Base-by-base conservation (phyloP, 2,113 vertebrate species). In the Hyperopisus bebe region DNA sequence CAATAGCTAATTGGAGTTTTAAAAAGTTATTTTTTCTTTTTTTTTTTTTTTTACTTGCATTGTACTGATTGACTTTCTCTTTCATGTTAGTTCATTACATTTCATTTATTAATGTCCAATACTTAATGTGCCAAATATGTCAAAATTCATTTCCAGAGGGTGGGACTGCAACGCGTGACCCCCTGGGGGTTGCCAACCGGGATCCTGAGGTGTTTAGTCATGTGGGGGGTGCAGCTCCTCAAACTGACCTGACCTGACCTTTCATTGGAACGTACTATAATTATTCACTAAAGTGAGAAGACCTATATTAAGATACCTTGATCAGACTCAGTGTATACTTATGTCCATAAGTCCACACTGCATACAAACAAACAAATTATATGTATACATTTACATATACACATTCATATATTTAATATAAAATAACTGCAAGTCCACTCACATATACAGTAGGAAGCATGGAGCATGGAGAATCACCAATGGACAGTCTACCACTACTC, bases 21-120 rank as follows among this genome's bases (percentile, higher is more conserved):
- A 94, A 93, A 94, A 93, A 93, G 91, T 91, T 93, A 91, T 90
- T 92, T 94, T 94, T 91, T 94, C 94, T 95, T n/a, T n/a, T n/a
- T n/a, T n/a, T n/a, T n/a, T 95, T 95, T 94, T 94, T 94, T 94
- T 95, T 95, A 94, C 92, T 94, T 91, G 92, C 94, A 95, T 96
- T 96, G 96, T 96, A 95, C 93, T 95, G 94, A 92, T 91, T 91
- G 94, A 96, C 94, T 95, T 95, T 94, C 90, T 91, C 95, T 96
- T 96, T 96, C 95, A 96, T 95, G 95, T 96, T 95, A 96, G 95
- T 96, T 96, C 96, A 95, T 96, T 96, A 96, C 94, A 90, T 96
- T 96, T 96, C 95, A 96, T 96, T 96, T 96, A 96, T 96, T 96
- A 96, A 96, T 96, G 95, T 95, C 95, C 95, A 95, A 96, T 96